These are phyloP conservation scores for Cheilosia variabilis DNA, from an alignment of 2,888 invertebrate species.

Conservation along the genomic window DNA sequence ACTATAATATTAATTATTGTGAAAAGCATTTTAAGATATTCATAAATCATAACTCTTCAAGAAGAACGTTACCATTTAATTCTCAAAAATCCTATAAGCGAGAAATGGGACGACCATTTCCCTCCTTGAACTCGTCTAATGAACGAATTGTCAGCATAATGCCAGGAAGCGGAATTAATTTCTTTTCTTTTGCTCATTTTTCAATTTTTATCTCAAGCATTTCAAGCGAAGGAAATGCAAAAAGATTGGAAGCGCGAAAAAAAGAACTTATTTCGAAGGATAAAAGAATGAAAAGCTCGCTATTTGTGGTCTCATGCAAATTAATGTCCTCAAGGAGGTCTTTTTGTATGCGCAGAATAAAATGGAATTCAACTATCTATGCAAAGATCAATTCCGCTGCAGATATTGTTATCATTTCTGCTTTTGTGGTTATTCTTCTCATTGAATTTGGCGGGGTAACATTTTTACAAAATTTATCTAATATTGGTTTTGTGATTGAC, in stretches of 20 bases:
- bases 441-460: background rate
- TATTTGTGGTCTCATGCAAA: constrained; percentile 69
- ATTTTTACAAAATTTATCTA: background rate
- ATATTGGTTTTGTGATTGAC: background rate
- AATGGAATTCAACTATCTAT: background rate
- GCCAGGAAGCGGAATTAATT: constrained; percentile 50
- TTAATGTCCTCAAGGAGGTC: constrained; percentile 46
- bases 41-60: constrained; percentile 31
- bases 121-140: constrained; percentile 63
- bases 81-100: constrained; percentile 4
- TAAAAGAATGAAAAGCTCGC: constrained; percentile 43
- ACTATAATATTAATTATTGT: background rate
- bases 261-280: constrained; percentile 5
- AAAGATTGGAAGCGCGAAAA: background rate
- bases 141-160: constrained; percentile 62
- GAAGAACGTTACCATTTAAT: constrained; percentile 45
- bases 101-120: constrained; percentile 45
- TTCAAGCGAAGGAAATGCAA: constrained; percentile 27
- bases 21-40: constrained; percentile 48
- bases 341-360: background rate
- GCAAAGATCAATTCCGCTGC: background rate
- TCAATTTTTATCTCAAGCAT: constrained; percentile 57
- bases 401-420: background rate
- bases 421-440: background rate
- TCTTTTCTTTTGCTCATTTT: constrained; percentile 49